Percentiles rank a stretch among this genome's conserved stretches.
phyloP scores from a whole-genome alignment of 2,113 vertebrate species.

The Macquaria australasica region DNA sequence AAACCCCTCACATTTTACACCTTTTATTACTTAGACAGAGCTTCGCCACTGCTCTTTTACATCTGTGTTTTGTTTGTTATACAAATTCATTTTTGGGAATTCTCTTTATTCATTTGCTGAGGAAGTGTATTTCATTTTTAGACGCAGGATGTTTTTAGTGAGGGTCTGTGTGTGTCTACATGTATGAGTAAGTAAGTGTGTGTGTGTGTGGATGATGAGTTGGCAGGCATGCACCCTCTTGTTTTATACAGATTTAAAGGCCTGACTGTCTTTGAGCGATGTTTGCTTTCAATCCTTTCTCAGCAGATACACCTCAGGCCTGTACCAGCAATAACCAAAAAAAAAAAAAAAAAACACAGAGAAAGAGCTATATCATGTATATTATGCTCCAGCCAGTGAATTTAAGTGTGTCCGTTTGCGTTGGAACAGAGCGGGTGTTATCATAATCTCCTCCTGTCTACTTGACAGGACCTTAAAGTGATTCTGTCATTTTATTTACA shows the following conservation, averaged over 20 bases:
- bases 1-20: conserved; percentile 93
- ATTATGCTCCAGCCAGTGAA: conserved; percentile 89
- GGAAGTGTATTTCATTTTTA: background rate
- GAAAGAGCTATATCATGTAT: conserved; percentile 84
- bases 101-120: conserved; percentile 29
- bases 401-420: conserved; percentile 91
- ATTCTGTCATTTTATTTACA: conserved; percentile 99
- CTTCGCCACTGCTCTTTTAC: conserved; percentile 47
- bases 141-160: background rate
- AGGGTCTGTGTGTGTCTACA: background rate
- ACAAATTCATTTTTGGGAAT: conserved; percentile 46
- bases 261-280: conserved; percentile 22
- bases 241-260: conserved; percentile 12
- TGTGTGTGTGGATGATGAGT: conserved; percentile 11
- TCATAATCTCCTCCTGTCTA: conserved; percentile 99
- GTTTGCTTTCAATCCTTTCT: conserved; percentile 36
- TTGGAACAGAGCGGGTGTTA: conserved; percentile 96
- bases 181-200: conserved; percentile 1
- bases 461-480: conserved; percentile 99
- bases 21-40: conserved; percentile 86
- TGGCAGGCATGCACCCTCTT: background rate
- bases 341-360: background rate
- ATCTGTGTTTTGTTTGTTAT: conserved; percentile 44
- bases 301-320: conserved; percentile 39
- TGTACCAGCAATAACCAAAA: background rate